Conservation (phyloP, 1,140 invertebrate genomes). For the Drosophila eugracilis region DNA sequence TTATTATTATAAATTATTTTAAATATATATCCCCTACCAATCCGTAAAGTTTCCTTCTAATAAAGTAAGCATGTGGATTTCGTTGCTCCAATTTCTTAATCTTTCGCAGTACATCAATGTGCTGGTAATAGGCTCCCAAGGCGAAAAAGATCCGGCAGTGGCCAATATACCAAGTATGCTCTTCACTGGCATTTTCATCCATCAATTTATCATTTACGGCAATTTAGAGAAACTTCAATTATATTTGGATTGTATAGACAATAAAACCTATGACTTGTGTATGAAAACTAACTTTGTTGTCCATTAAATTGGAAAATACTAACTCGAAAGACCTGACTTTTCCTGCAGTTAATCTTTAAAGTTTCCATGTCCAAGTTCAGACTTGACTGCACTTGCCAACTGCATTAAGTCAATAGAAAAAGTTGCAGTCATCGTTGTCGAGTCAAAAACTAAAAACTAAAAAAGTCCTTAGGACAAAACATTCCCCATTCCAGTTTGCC, state of each 20-base stretch:
- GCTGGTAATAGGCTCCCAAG: slow-evolving; percentile 71
- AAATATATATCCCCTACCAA: slow-evolving; percentile 31
- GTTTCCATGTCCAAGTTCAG: slow-evolving; percentile 38
- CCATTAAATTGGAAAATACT: neutral
- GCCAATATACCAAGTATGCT: slow-evolving; percentile 53
- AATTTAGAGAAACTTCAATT: slow-evolving; percentile 7
- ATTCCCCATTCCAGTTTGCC: neutral
- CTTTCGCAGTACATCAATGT: slow-evolving; percentile 62
- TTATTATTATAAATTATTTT: neutral
- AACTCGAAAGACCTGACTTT: neutral
- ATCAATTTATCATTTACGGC: neutral
- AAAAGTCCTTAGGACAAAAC: slow-evolving; percentile 38
- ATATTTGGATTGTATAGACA: neutral
- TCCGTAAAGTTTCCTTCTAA: slow-evolving; percentile 59
- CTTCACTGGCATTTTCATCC: slow-evolving; percentile 35
- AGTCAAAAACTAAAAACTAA: slow-evolving; percentile 36
- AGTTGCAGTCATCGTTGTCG: slow-evolving; percentile 63
- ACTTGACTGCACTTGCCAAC: slow-evolving; percentile 69
- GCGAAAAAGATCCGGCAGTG: slow-evolving; percentile 73
- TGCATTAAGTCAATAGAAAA: slow-evolving; percentile 79
- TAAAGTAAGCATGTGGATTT: slow-evolving; percentile 69
- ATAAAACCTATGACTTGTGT: slow-evolving; percentile 5
- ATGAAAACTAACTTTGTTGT: slow-evolving; percentile 15
- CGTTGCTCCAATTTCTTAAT: slow-evolving; percentile 54
- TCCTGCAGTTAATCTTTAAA: slow-evolving; percentile 39